Conservation (phyloP, 2,888 invertebrate species). For the Phengaris alcon region DNA sequence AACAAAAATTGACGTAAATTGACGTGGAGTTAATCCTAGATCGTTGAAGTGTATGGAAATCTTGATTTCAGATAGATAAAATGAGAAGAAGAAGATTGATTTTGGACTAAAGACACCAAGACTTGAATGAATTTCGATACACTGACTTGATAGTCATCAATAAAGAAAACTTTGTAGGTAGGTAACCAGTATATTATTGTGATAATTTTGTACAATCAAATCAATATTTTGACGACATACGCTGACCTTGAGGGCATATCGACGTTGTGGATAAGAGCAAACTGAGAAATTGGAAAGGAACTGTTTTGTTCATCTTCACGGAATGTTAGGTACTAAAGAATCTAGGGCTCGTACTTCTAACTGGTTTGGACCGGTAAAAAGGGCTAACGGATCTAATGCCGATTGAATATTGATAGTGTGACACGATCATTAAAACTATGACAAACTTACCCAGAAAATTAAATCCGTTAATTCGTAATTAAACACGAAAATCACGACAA, state of each 20-base stretch:
- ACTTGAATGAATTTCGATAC: not conserved
- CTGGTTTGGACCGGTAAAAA: conserved; percentile 7
- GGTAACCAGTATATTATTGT: not conserved
- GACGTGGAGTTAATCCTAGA: no score
- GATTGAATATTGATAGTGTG: conserved; percentile 22
- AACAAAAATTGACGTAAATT: no score
- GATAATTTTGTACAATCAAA: not conserved
- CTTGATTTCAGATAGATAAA: no score
- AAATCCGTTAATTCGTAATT: conserved; percentile 61
- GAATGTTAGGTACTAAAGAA: not conserved
- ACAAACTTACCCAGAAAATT: conserved; percentile 51
- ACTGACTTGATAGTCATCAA: not conserved
- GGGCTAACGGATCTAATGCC: conserved; percentile 29
- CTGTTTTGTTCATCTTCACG: not conserved
- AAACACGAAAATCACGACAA: conserved; percentile 61
- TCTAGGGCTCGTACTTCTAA: conserved; percentile 12
- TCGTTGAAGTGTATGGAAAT: no score
- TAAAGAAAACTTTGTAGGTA: not conserved
- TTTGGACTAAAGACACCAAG: not conserved
- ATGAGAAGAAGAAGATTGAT: not conserved
- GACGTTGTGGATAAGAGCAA: conserved; percentile 11
- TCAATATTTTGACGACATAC: conserved; percentile 14
- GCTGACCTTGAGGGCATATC: conserved; percentile 17
- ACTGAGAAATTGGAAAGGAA: not conserved
- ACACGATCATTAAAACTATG: conserved; percentile 42